These are phyloP conservation scores for Globodera rostochiensis DNA, from an alignment of 1,140 invertebrate species.

Conservation along the genomic window DNA sequence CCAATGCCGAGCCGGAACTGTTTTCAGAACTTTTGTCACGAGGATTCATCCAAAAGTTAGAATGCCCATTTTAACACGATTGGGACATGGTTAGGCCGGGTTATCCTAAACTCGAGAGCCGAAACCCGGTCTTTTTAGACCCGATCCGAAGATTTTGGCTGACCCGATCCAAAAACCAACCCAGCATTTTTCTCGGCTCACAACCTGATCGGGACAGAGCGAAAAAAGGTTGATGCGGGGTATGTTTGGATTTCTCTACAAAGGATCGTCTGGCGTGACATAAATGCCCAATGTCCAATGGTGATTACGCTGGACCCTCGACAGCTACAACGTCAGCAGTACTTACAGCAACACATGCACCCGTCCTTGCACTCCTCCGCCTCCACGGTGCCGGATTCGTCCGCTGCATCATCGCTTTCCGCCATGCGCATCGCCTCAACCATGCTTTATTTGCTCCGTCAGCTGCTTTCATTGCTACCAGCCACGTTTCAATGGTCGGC, in stretches of 20 bases:
- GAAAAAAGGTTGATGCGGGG: too few species aligned
- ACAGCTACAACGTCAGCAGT: slow-evolving; percentile 1
- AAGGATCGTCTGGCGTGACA: slow-evolving; percentile 11
- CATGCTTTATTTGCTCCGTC: slow-evolving; percentile 1
- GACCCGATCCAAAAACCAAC: too few species aligned
- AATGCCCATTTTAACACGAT: background rate
- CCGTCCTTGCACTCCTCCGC: background rate
- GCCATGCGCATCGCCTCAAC: background rate
- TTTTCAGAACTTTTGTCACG: slow-evolving; percentile 28
- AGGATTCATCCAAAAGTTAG: slow-evolving; percentile 28
- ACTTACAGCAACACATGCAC: background rate
- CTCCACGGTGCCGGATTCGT: background rate
- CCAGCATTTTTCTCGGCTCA: too few species aligned
- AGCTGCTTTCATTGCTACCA: background rate
- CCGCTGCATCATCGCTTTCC: background rate
- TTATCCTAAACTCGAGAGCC: too few species aligned
- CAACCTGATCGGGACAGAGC: too few species aligned
- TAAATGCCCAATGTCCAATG: slow-evolving; percentile 23
- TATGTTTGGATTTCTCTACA: too few species aligned
- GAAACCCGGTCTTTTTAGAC: too few species aligned
- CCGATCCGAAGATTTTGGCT: too few species aligned
- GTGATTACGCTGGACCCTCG: slow-evolving; percentile 16
- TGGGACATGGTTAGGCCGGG: too few species aligned
- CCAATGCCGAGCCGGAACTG: slow-evolving; percentile 31
- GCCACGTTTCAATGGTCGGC: background rate